Conservation (phyloP, 2,888 invertebrate genomes). For the Alloscopus bannaensis region DNA sequence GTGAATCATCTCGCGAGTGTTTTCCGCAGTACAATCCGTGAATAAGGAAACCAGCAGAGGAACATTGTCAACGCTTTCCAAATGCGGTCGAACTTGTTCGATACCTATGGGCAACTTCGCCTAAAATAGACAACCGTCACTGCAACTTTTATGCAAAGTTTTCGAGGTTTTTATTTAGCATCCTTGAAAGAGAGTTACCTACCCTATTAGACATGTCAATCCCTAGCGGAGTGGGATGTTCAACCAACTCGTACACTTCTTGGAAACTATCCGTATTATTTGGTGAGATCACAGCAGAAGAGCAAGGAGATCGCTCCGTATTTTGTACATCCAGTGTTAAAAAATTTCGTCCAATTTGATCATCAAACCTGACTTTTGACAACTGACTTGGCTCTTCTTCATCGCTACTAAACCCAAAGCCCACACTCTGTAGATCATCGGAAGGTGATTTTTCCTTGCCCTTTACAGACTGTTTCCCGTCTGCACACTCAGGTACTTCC, state of each 20-base stretch:
- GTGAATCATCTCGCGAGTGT: constrained; percentile 92
- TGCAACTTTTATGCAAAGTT: neutral
- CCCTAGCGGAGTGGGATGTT: constrained; percentile 87
- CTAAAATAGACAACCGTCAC: constrained; percentile 78
- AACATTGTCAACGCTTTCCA: constrained; percentile 97
- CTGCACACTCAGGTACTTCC: constrained; percentile 2
- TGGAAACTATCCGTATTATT: constrained; percentile 67
- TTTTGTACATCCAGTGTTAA: constrained; percentile 57
- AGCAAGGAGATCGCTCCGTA: constrained; percentile 50
- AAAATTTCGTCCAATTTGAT: constrained; percentile 47
- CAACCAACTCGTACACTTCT: constrained; percentile 71
- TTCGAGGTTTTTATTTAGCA: too few relatives aligned
- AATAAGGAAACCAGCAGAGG: constrained; percentile 97
- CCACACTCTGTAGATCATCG: constrained; percentile 32
- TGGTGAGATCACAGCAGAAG: constrained; percentile 66
- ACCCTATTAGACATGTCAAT: constrained; percentile 95
- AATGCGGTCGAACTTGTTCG: constrained; percentile 94
- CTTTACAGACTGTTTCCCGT: constrained; percentile 24
- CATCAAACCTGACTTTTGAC: constrained; percentile 67
- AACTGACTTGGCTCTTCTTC: constrained; percentile 66
- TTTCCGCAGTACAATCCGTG: constrained; percentile 96
- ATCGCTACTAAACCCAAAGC: constrained; percentile 63
- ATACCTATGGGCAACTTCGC: constrained; percentile 97
- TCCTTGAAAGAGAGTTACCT: too few relatives aligned
- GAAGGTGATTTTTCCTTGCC: constrained; percentile 46